phyloP scores from a whole-genome alignment of 2,113 vertebrate species.

The Sorex fumeus region DNA sequence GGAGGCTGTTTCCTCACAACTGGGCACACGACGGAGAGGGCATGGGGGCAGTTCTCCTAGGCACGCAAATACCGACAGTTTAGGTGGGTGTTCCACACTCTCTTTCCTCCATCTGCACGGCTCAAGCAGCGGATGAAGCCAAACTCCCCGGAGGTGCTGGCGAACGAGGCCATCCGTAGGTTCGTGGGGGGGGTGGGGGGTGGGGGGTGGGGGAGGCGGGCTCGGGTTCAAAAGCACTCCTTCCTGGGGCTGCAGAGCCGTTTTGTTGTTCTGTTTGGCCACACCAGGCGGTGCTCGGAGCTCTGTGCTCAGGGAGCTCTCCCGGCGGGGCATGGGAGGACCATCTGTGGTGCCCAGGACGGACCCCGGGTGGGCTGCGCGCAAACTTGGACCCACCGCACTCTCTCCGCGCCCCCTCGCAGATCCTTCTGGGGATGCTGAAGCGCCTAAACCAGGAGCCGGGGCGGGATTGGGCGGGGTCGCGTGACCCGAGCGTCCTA shows the following conservation, averaged over 20 bases:
- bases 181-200: no score
- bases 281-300: no score
- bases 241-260: background rate
- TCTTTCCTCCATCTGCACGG: no score
- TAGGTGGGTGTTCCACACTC: background rate
- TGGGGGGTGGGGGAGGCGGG: no score
- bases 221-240: background rate
- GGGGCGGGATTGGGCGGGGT: background rate
- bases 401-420: background rate
- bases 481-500: background rate
- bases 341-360: background rate
- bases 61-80: background rate
- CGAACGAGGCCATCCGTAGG: no score
- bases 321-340: no score
- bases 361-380: background rate
- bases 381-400: background rate
- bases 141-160: no score
- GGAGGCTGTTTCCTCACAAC: background rate
- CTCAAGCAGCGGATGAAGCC: no score
- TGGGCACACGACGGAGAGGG: background rate
- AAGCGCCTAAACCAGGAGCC: background rate
- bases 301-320: no score
- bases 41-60: background rate
- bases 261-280: background rate
- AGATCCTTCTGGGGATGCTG: no score